phyloP scores from a whole-genome alignment of 2,113 vertebrate genomes.

The Chaetodon auriga region DNA sequence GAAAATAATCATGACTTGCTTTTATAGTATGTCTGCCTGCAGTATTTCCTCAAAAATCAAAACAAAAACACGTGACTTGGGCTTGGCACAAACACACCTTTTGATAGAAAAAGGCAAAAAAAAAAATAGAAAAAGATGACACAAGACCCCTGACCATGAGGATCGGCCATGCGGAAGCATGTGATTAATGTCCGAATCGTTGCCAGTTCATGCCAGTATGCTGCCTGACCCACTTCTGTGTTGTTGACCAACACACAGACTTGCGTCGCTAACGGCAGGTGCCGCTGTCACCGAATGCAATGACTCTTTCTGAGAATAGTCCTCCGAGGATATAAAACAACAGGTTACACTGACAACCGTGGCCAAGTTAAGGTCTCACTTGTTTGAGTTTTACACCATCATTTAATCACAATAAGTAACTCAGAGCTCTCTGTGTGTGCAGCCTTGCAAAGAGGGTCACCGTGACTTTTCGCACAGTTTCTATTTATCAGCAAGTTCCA shows the following conservation, averaged over 20 bases:
- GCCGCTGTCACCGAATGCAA: slow-evolving; percentile 32
- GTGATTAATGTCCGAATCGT: slow-evolving; percentile 59
- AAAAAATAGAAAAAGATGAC: not conserved
- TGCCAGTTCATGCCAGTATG: slow-evolving; percentile 28
- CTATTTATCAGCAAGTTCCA: slow-evolving; percentile 40
- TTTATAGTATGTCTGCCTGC: too few species aligned
- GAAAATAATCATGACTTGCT: too few species aligned
- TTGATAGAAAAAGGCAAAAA: slow-evolving; percentile 15
- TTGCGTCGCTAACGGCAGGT: slow-evolving; percentile 31
- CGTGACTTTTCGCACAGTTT: slow-evolving; percentile 58
- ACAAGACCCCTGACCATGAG: slow-evolving; percentile 8
- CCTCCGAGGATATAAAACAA: not conserved
- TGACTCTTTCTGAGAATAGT: not conserved
- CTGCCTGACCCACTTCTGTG: slow-evolving; percentile 62
- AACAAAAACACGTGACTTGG: not conserved
- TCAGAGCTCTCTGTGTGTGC: slow-evolving; percentile 16
- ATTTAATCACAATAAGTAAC: not conserved
- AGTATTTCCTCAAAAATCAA: not conserved
- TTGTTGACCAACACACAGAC: slow-evolving; percentile 28
- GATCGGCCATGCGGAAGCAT: slow-evolving; percentile 49
- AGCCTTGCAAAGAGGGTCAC: slow-evolving; percentile 16
- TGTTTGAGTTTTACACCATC: not conserved
- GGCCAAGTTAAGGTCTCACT: not conserved
- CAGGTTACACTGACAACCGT: not conserved
- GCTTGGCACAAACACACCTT: slow-evolving; percentile 42